Evolutionary conservation across 2,888 invertebrate species (phyloP).

Genomic region (Ornithoptera priamus): DNA sequence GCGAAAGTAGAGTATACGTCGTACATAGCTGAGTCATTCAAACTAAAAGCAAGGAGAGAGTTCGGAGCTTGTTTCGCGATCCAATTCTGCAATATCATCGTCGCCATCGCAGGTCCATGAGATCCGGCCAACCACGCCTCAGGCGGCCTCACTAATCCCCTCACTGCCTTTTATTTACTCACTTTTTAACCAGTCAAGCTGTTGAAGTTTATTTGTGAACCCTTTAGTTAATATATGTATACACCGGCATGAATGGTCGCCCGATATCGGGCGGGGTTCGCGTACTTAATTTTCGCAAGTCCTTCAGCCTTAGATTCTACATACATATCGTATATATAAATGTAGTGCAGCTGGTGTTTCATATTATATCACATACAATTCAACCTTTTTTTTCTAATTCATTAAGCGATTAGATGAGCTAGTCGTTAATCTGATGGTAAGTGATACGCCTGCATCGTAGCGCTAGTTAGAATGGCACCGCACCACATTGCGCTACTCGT

Average conservation of each 20-base stretch:
- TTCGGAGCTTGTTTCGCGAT: slow-evolving; percentile 27
- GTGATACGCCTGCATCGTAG: too few relatives aligned
- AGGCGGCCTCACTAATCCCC: slow-evolving; percentile 59
- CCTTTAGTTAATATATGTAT: slow-evolving; percentile 55
- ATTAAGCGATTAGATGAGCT: too few relatives aligned
- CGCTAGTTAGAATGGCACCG: too few relatives aligned
- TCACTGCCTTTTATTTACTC: slow-evolving; percentile 57
- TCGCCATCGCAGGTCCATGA: slow-evolving; percentile 56
- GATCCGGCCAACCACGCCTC: slow-evolving; percentile 58
- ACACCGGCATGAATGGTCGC: slow-evolving; percentile 13
- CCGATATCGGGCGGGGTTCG: slow-evolving; percentile 28
- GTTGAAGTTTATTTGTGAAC: slow-evolving; percentile 57
- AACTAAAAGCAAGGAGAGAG: slow-evolving; percentile 8
- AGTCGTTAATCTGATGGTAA: too few relatives aligned
- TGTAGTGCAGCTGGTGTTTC: too few relatives aligned
- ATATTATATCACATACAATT: too few relatives aligned
- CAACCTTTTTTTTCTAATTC: too few relatives aligned
- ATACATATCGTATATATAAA: too few relatives aligned
- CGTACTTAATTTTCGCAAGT: slow-evolving; percentile 38
- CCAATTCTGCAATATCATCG: slow-evolving; percentile 55
- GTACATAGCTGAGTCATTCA: neutral
- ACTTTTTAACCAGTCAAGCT: slow-evolving; percentile 51
- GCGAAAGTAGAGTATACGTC: neutral
- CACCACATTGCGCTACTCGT: too few relatives aligned
- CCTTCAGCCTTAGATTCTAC: slow-evolving; percentile 5